Conservation (phyloP, 2,797 vertebrate species). For the Cirrhinus molitorella region DNA sequence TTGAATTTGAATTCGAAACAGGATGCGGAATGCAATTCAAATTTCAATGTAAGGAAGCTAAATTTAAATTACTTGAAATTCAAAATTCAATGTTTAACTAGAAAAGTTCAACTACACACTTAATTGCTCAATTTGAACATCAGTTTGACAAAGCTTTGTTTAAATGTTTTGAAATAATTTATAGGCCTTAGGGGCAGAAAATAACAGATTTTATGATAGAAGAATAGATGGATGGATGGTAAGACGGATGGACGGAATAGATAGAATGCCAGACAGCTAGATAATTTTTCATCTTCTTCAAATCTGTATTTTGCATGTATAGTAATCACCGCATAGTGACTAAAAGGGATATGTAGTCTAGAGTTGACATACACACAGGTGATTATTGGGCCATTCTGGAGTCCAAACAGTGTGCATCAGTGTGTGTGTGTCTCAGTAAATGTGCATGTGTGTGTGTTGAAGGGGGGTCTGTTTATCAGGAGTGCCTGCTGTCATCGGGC, state of each 20-base stretch:
- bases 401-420: conserved; percentile 8
- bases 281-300: too few relatives aligned
- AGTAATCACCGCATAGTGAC: too few relatives aligned
- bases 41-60: not conserved
- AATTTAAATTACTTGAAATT: not conserved
- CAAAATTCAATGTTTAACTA: not conserved
- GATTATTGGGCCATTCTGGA: not conserved
- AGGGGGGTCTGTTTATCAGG: conserved; percentile 19
- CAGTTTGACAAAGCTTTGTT: not conserved
- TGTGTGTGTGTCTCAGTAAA: conserved; percentile 26
- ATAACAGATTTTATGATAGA: too few relatives aligned
- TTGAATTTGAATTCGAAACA: not conserved
- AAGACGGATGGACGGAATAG: too few relatives aligned
- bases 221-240: too few relatives aligned
- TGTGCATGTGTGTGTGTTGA: conserved; percentile 46
- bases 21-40: not conserved
- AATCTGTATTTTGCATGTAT: too few relatives aligned
- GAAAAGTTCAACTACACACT: too few relatives aligned
- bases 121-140: not conserved
- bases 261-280: too few relatives aligned
- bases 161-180: not conserved
- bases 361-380: not conserved
- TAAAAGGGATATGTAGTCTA: not conserved
- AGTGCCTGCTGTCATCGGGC: conserved; percentile 56
- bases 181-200: too few relatives aligned